Conservation (phyloP, 1,140 invertebrate genomes). For the Oedothorax gibbosus region DNA sequence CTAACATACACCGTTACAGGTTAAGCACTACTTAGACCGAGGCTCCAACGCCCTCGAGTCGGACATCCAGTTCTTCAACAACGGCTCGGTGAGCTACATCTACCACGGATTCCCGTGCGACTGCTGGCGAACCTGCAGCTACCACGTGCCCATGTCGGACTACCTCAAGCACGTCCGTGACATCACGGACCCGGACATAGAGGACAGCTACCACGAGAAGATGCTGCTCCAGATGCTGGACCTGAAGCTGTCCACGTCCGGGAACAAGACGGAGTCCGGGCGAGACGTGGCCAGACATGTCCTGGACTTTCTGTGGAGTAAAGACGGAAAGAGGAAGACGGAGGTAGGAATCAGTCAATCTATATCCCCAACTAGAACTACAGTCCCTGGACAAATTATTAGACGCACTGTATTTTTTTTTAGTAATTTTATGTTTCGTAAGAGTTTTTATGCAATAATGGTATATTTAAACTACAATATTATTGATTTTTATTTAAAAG, state of each 20-base stretch:
- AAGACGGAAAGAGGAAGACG: conserved; percentile 1
- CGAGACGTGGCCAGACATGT: conserved; percentile 61
- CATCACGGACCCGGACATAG: conserved; percentile 30
- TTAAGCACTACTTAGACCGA: conserved; percentile 51
- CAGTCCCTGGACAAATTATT: too few species aligned
- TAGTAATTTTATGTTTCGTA: too few species aligned
- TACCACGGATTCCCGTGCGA: conserved; percentile 62
- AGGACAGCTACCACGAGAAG: conserved; percentile 33
- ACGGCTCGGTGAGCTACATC: conserved; percentile 43
- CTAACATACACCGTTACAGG: too few species aligned
- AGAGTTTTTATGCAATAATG: too few species aligned
- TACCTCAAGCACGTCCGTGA: conserved; percentile 31
- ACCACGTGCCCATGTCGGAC: conserved; percentile 8
- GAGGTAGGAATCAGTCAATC: neutral
- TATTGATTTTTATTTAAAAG: too few species aligned
- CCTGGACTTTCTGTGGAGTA: conserved; percentile 59
- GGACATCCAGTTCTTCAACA: conserved; percentile 50
- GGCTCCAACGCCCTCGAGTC: conserved; percentile 61
- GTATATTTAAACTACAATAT: too few species aligned
- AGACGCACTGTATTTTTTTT: too few species aligned
- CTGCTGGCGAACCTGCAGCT: conserved; percentile 45
- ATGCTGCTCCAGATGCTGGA: conserved; percentile 58
- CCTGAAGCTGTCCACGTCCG: conserved; percentile 58
- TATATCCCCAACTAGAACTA: too few species aligned
- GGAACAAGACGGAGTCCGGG: conserved; percentile 59